A percentile compares a stretch with the other conserved stretches of the same genome.
phyloP scores from a whole-genome alignment of 2,888 invertebrate genomes.

The Dendrolimus houi region DNA sequence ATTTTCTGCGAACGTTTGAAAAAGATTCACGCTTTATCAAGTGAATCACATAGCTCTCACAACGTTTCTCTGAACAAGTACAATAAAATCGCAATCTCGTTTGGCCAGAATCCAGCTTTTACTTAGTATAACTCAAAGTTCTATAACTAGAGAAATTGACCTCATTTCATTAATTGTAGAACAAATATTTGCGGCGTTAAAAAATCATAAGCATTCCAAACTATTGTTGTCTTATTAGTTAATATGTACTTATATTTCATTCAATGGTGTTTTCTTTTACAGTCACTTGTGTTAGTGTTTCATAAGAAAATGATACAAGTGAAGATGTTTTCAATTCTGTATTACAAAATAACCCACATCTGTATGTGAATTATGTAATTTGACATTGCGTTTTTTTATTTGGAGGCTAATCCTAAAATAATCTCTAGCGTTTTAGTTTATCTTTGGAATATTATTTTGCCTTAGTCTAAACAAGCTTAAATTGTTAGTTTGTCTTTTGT shows the following conservation, averaged over 20 bases:
- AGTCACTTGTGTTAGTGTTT: neutral
- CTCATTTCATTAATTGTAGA: neutral
- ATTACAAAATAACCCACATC: no score
- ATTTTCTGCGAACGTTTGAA: neutral
- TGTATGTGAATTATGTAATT: no score
- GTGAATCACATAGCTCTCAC: neutral
- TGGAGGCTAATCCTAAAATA: no score
- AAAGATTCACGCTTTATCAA: neutral
- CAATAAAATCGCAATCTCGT: slow-evolving; percentile 10
- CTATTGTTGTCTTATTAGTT: neutral
- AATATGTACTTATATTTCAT: neutral
- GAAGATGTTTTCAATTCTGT: neutral
- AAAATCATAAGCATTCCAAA: neutral
- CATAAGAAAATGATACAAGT: neutral
- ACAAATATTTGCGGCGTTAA: neutral
- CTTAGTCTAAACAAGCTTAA: no score
- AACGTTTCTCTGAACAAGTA: slow-evolving; percentile 2
- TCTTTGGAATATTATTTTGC: no score
- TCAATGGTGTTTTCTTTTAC: neutral
- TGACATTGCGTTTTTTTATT: no score
- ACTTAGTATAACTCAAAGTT: neutral
- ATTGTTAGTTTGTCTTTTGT: no score
- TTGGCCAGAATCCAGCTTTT: slow-evolving; percentile 7
- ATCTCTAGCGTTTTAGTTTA: no score
- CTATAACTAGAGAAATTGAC: neutral